phyloP scores from a whole-genome alignment of 2,113 vertebrate genomes.

The Syngnathus typhle region DNA sequence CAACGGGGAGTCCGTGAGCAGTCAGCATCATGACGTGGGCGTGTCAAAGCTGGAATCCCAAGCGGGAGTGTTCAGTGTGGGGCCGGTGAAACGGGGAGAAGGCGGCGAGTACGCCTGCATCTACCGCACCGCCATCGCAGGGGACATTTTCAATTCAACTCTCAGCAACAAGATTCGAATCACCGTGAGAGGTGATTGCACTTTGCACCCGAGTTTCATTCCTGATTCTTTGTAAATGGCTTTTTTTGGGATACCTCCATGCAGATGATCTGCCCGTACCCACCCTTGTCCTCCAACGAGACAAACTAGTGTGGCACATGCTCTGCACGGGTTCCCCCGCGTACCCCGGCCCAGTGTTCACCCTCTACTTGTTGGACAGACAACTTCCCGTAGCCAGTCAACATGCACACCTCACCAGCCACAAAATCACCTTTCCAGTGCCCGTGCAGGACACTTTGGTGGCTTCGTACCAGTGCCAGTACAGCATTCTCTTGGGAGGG shows the following conservation, averaged over 20 bases:
- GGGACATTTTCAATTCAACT: slow-evolving; percentile 47
- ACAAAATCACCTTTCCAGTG: slow-evolving; percentile 52
- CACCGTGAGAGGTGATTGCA: slow-evolving; percentile 43
- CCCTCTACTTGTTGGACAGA: slow-evolving; percentile 47
- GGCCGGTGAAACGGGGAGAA: slow-evolving; percentile 44
- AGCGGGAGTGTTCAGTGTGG: slow-evolving; percentile 52
- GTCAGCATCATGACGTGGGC: slow-evolving; percentile 14
- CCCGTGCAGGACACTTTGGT: slow-evolving; percentile 42
- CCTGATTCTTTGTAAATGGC: neutral
- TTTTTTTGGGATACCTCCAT: neutral
- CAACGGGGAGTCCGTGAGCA: neutral
- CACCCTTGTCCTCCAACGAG: slow-evolving; percentile 49
- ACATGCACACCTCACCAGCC: slow-evolving; percentile 1
- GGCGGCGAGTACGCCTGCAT: slow-evolving; percentile 61
- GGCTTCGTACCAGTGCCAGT: slow-evolving; percentile 63
- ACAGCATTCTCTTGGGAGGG: slow-evolving; percentile 50
- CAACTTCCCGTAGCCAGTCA: slow-evolving; percentile 15
- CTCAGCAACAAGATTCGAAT: slow-evolving; percentile 53
- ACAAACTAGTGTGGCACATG: slow-evolving; percentile 45
- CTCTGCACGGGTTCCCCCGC: slow-evolving; percentile 60
- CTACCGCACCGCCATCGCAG: slow-evolving; percentile 43
- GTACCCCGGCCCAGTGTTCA: slow-evolving; percentile 63
- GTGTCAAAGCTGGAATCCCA: slow-evolving; percentile 21
- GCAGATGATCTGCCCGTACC: slow-evolving; percentile 54
- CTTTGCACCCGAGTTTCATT: neutral